Conservation (phyloP, 2,113 vertebrate genomes). For the Eulacestoma nigropectus region DNA sequence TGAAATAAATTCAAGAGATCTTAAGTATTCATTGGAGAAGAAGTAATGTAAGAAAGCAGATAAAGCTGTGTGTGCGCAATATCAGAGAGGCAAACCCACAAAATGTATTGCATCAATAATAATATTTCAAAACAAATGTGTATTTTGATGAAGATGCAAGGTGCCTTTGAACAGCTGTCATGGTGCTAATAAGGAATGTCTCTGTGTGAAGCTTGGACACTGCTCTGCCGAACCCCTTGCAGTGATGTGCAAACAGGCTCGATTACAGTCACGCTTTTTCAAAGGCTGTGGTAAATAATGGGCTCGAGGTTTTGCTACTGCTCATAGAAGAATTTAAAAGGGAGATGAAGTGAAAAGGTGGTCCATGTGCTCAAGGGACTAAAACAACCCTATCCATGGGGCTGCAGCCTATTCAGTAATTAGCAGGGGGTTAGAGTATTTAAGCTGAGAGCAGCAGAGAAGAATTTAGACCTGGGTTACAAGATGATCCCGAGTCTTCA, state of each 20-base stretch:
- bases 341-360: neutral
- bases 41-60: neutral
- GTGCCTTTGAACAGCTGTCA: neutral
- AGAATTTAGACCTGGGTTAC: neutral
- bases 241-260: neutral
- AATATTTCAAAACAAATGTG: neutral
- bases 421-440: neutral
- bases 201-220: neutral
- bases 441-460: neutral
- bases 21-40: neutral
- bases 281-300: neutral
- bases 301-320: neutral
- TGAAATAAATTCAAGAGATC: neutral
- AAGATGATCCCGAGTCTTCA: neutral
- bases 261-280: neutral
- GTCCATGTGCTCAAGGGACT: neutral
- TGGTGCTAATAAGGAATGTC: neutral
- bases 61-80: neutral
- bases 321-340: neutral
- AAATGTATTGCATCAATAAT: neutral
- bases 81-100: neutral
- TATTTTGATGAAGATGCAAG: neutral
- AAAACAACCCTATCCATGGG: neutral
- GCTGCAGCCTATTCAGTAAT: neutral
- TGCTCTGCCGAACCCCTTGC: neutral